A percentile compares a stretch with the other conserved stretches of the same genome.
phyloP scores from a whole-genome alignment of 2,113 vertebrate species.

The Heterocephalus glaber region DNA sequence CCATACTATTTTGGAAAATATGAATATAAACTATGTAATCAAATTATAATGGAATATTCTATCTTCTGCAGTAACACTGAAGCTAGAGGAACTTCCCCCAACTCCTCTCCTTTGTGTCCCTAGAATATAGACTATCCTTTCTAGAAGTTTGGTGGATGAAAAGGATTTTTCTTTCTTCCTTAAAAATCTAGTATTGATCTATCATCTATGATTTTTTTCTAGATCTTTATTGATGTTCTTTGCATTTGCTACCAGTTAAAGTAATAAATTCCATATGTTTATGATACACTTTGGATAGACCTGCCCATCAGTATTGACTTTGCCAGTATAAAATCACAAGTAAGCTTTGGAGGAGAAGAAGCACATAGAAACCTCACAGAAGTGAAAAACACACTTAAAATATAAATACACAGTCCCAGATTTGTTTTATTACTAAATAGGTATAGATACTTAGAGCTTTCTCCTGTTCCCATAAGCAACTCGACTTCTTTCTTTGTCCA shows the following conservation, averaged over 20 bases:
- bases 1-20: neutral
- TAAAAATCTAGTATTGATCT: conserved; percentile 9
- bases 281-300: neutral
- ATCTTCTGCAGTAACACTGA: neutral
- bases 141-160: neutral
- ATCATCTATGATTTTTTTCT: conserved; percentile 20
- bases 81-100: neutral
- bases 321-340: conserved; percentile 32
- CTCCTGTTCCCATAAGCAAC: neutral
- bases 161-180: neutral
- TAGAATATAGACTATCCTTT: neutral
- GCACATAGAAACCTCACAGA: neutral
- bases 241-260: conserved; percentile 17
- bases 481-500: neutral
- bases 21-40: neutral
- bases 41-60: neutral
- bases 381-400: conserved; percentile 34
- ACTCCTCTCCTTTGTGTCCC: neutral
- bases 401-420: neutral
- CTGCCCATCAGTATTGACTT: conserved; percentile 1
- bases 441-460: neutral
- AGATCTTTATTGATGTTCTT: conserved; percentile 7
- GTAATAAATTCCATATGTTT: conserved; percentile 13
- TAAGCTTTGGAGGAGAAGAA: conserved; percentile 12
- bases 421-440: conserved; percentile 38